Evolutionary conservation across 2,797 vertebrate genomes (phyloP).

Genomic region (Enteromius paludinosus): DNA sequence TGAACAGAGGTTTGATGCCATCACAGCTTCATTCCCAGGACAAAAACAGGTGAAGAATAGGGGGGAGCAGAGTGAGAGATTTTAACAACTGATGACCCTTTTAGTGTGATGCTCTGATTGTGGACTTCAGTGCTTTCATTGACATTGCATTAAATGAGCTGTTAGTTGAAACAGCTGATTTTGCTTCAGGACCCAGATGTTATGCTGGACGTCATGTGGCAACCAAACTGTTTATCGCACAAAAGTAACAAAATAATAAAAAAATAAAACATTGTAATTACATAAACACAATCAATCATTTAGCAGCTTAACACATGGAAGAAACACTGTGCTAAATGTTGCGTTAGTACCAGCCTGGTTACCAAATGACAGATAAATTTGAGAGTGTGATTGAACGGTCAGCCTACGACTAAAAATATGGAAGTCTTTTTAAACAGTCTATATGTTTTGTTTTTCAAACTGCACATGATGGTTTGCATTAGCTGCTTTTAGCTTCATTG

Average conservation of each 20-base stretch:
- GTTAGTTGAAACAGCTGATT: constrained; percentile 33
- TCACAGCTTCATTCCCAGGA: constrained; percentile 59
- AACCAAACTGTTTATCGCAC: neutral
- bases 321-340: neutral
- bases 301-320: neutral
- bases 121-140: neutral
- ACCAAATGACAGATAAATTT: constrained; percentile 9
- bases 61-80: constrained; percentile 46
- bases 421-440: neutral
- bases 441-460: neutral
- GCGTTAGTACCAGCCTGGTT: neutral
- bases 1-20: constrained; percentile 50
- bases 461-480: neutral
- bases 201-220: neutral
- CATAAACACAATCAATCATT: neutral
- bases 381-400: neutral
- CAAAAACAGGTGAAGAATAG: constrained; percentile 41
- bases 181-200: neutral
- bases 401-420: neutral
- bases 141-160: constrained; percentile 30
- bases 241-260: constrained; percentile 23
- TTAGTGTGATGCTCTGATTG: neutral
- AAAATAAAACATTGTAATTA: neutral
- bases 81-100: constrained; percentile 26
- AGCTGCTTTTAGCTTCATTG: neutral